Percentiles rank a stretch among this genome's conserved stretches.
phyloP scores from a whole-genome alignment of 2,797 vertebrate genomes.

The Alosa sapidissima region DNA sequence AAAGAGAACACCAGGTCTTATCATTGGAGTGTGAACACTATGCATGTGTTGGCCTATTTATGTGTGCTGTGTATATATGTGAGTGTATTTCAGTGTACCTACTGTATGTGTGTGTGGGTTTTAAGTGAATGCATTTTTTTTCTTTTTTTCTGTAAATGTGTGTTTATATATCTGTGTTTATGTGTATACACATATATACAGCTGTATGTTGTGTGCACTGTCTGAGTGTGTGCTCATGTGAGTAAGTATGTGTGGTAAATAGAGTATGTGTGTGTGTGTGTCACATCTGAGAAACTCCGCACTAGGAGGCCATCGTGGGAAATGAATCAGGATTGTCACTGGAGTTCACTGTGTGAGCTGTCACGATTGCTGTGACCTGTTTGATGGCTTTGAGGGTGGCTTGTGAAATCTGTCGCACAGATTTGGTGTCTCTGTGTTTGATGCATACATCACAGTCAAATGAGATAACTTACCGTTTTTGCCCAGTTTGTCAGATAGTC shows the following conservation, averaged over 20 bases:
- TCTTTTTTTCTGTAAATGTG: background rate
- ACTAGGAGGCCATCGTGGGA: constrained; percentile 23
- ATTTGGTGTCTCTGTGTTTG: background rate
- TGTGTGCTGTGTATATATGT: background rate
- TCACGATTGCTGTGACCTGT: constrained; percentile 4
- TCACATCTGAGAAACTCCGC: background rate
- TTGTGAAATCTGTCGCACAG: constrained; percentile 18
- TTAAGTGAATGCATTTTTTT: background rate
- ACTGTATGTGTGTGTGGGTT: background rate
- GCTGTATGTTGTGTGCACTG: background rate
- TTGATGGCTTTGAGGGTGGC: constrained; percentile 32
- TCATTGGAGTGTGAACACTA: background rate
- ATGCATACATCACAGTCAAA: background rate
- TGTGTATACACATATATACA: no score
- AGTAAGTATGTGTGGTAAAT: background rate
- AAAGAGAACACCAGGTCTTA: background rate
- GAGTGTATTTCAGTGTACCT: background rate
- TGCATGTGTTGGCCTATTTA: constrained; percentile 1
- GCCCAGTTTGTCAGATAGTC: background rate
- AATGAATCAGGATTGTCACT: constrained; percentile 26
- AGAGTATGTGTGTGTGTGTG: background rate
- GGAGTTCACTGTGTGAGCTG: constrained; percentile 22
- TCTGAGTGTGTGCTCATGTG: background rate
- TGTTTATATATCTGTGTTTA: background rate
- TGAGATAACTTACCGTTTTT: background rate